phyloP scores from a whole-genome alignment of 2,797 vertebrate genomes.

The Spinibarbus caldwelli region DNA sequence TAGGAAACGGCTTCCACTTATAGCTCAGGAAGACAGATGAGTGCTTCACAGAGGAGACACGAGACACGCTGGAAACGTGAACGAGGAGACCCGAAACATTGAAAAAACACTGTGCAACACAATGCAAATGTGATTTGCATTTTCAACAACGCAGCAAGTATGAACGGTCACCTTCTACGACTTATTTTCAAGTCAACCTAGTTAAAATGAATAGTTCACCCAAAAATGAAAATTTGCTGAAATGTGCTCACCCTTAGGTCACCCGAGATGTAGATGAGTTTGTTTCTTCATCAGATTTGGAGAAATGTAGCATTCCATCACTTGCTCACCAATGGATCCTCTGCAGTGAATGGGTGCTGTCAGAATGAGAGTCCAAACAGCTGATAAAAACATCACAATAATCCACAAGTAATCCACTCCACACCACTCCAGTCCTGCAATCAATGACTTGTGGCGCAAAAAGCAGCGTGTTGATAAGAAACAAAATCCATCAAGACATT shows the following conservation, averaged over 20 bases:
- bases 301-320: background rate
- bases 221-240: background rate
- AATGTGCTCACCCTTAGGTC: background rate
- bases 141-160: background rate
- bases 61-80: background rate
- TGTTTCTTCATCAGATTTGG: background rate
- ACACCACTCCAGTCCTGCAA: background rate
- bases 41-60: conserved; percentile 52
- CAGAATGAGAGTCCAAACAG: background rate
- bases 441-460: background rate
- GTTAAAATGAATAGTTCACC: background rate
- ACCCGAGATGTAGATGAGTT: background rate
- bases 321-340: background rate
- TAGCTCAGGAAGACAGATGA: conserved; percentile 71
- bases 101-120: background rate
- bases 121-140: background rate
- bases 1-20: conserved; percentile 66
- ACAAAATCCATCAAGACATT: background rate
- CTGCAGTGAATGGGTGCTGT: background rate
- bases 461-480: background rate
- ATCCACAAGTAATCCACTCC: too few species aligned
- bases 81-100: background rate
- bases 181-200: background rate
- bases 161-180: background rate
- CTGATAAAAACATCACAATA: background rate